Base-by-base conservation (phyloP, 2,888 invertebrate genomes). In the Folsomia candida region DNA sequence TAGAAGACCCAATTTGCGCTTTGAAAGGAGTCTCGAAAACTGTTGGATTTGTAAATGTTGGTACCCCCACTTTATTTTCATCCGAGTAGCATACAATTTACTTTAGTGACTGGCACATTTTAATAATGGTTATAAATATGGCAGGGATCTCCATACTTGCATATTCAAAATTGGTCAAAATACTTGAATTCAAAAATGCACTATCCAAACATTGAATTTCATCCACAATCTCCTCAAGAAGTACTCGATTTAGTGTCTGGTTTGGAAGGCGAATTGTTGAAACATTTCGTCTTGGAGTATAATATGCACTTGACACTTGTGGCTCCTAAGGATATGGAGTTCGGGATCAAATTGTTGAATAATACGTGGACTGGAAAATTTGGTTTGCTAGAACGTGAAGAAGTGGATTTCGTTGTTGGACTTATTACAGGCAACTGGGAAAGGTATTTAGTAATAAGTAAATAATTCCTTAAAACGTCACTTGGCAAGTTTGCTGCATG, bases 321-420 rank as follows among this genome's bases (percentile, higher is more conserved):
- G 22, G 61, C 70, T 14, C 68, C 70, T 1, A 0, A 14, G 2
- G 63, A 58, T 18, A 69, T 54, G 57, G 24, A 2, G 6, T 73
- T 25, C 27, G 73, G 70, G n/a, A 24, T 20, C 1, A 64, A 70
- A 60, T 14, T 58, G 1, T 11, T 47, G 1, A 70, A 61, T 62
- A 67, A 67, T 1, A 61, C 62, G n/a, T 73, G 73, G 73, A 64
- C 58, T 20, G 73, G 73, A 20, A 73, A 68, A 24, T 61, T 62
- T n/a, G 57, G 61, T 18, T 47, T 66, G 18, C 51, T 73, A 29
- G 62, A 14, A 9, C 14, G 22, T 18, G 54, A 25, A 22, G 37
- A 70, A 22, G 66, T 73, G 26, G 60, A 70, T 29, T 60, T 73
- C 54, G 1, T 70, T 0, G 47, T 59, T 27, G 68, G 62, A 6